Base-by-base conservation (phyloP, 1,140 invertebrate species). In the Holcopasites calliopsidis region DNA sequence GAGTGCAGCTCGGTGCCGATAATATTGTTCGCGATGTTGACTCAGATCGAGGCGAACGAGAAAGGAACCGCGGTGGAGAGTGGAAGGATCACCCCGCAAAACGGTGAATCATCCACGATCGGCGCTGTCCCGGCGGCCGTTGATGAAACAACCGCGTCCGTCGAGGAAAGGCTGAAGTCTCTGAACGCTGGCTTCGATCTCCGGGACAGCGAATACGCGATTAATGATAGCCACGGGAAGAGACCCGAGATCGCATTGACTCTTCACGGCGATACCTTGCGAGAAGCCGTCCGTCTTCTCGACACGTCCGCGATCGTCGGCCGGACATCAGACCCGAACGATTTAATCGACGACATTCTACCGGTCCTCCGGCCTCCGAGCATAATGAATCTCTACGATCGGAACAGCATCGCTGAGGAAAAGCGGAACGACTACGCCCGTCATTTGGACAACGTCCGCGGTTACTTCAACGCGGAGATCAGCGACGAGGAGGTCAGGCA, bases 11-110 rank as follows among this genome's bases (percentile, higher is more conserved):
- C 88, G 11, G 80, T 91, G 18, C 90, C 88, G 55, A 81, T 91
- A 31, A 62, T 93, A 60, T 76, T 93, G 72, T 87, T 93, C 52
- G 90, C 88, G 49, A 84, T 93, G 62, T 77, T 93, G 38, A 74
- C 85, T 64, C 88, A 91, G 65, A 84, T 92, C 47, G 87, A 82
- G 5, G 50, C 40, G 23, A 79, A 75, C 2, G 47, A 49, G 5
- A 6, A 4, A 18, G 13, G 8, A 38, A 13, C 13, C 13, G 13
- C 1, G 26, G 3, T 1, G 10, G 26, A 50, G 23, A 40, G 5
- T 52, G 28, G 1, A 57, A 31, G 18, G 18, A 50, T 0, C 49
- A 68, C 18, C 35, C n/a, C n/a, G n/a, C n/a, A n/a, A n/a, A n/a
- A n/a, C n/a, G n/a, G n/a, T n/a, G n/a, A n/a, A n/a, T n/a, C n/a